phyloP scores from a whole-genome alignment of 2,888 invertebrate genomes.

The Elysia crispata region DNA sequence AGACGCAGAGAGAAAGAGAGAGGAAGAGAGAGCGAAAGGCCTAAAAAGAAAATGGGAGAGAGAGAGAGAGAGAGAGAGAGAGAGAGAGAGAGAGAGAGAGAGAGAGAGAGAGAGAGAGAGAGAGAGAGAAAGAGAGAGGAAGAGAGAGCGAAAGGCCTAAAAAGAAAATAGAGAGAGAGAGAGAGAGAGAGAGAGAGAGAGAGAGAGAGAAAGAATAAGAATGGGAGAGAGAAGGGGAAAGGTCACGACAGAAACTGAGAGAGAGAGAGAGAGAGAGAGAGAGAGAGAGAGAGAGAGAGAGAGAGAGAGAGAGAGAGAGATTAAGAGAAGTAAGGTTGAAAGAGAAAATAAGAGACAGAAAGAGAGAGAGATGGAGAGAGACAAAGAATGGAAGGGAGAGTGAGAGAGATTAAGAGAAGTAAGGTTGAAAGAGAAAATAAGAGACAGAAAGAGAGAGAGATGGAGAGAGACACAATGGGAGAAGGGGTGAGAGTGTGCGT shows the following conservation, averaged over 20 bases:
- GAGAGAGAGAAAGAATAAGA: neutral
- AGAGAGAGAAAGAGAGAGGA: neutral
- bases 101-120: neutral
- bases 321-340: neutral
- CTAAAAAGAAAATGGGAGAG: neutral
- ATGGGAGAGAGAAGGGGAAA: neutral
- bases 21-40: neutral
- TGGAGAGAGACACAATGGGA: neutral
- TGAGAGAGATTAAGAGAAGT: neutral
- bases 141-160: neutral
- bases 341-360: slow-evolving; percentile 1
- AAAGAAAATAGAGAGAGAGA: neutral
- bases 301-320: neutral
- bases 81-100: slow-evolving; percentile 9
- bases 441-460: neutral
- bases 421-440: neutral
- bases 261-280: neutral
- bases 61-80: neutral
- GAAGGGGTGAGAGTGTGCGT: too few species aligned
- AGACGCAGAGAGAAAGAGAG: neutral
- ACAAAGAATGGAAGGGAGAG: neutral
- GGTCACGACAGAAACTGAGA: neutral
- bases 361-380: neutral
- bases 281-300: neutral
- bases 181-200: neutral